Evolutionary conservation across 2,797 vertebrate genomes (phyloP).

Genomic region (Arremon brunneinucha): DNA sequence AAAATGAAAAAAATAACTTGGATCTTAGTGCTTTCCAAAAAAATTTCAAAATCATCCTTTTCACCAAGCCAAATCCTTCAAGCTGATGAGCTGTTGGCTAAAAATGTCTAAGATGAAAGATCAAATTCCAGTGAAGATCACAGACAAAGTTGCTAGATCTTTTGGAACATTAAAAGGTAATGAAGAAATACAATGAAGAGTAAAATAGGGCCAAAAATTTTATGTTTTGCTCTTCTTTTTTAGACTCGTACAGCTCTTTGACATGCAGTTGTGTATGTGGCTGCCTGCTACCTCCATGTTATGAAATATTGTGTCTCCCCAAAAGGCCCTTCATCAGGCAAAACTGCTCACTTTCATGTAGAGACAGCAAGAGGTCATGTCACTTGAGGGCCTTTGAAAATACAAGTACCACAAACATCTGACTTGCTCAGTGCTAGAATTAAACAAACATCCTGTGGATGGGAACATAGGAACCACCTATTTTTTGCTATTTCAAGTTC

Average conservation of each 20-base stretch:
- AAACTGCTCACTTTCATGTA: neutral
- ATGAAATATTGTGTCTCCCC: neutral
- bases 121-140: slow-evolving; percentile 6
- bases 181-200: neutral
- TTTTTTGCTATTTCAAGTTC: neutral
- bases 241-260: neutral
- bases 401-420: neutral
- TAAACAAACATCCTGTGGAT: neutral
- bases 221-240: neutral
- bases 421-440: neutral
- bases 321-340: neutral
- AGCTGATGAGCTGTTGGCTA: neutral
- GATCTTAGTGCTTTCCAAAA: neutral
- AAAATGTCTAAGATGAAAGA: neutral
- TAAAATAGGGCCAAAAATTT: neutral
- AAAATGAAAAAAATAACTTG: neutral
- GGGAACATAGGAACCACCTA: neutral
- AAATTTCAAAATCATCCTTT: neutral
- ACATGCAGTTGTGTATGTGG: neutral
- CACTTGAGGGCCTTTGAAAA: neutral
- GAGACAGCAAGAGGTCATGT: neutral
- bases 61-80: neutral
- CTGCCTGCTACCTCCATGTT: neutral
- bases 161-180: neutral
- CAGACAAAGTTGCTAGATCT: neutral